Base-by-base conservation (phyloP, 2,797 vertebrate species). In the Manis pentadactyla region DNA sequence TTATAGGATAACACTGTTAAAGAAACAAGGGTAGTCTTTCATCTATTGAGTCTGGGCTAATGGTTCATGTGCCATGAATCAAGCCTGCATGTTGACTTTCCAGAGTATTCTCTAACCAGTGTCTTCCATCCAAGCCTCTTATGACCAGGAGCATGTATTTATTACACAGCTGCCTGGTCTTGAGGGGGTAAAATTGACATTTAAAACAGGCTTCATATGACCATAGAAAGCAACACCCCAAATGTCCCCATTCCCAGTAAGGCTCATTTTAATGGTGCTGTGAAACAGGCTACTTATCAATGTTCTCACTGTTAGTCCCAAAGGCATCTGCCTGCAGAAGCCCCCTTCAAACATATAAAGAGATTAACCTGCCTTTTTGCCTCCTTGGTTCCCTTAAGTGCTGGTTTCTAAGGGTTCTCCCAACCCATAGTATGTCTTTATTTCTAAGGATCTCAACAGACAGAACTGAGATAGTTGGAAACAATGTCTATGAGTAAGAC, bases 331-430 rank as follows among this genome's bases (percentile, higher is more conserved):
- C 0, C 1, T 31, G 78, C 92, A 77, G 95, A 87, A 85, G 92
- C 73, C 88, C 85, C 17, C 27, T 39, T 92, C 88, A 92, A 83
- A 34, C 71, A 73, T n/a, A 61, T 29, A 73, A 78, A 81, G 8
- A 31, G n/a, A 29, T 7, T 1, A 34, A 7, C 68, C 0, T 4
- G 51, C 82, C 51, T 74, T 93, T 87, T 94, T 96, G 96, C 79
- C 87, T 53, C 87, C 89, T 96, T 61, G 92, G 42, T 34, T 23
- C 78, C 55, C 95, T 97, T 95, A 93, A 66, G 39, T 73, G 59
- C 69, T 49, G 5, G 42, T 53, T 34, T 68, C 37, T 51, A 42
- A 87, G 68, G n/a, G 27, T 23, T 57, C 19, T 17, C 46, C 42
- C 21, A 19, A 29, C 6, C 42, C 34, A 57, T 1, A 6, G 27